Base-by-base conservation (phyloP, 2,888 invertebrate genomes). In the Encarsia formosa region DNA sequence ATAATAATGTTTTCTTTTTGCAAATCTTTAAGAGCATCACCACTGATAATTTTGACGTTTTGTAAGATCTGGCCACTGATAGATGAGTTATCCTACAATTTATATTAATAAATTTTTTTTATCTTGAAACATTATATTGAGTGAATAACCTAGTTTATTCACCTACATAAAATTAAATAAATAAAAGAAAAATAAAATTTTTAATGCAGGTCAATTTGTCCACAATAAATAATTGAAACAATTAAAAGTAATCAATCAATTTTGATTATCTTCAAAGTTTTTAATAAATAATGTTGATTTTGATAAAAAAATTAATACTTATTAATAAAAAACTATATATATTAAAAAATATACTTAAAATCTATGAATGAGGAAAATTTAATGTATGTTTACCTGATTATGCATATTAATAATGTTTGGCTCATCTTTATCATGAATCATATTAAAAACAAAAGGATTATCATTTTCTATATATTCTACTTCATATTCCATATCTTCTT, bases 401-500 rank as follows among this genome's bases (percentile, higher is more conserved):
- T 45, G 49, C 46, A 49, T 45, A 45, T 39, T 56, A 35, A 56
- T 56, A 20, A 52, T 42, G 31, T 56, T 52, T 42, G 50, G 26
- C 32, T 52, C 40, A 19, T 34, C 2, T 35, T 51, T 52, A 9
- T 52, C 42, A 44, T 57, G 41, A 16, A 3, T 16, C 32, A 45
- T 41, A 34, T 52, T 49, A 18, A 56, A 39, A 43, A 56, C 52
- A 18, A 56, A 31, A 11, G 52, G 56, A 20, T 37, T 18, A 45
- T 63, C 61, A 38, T 60, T 62, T 34, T 66, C 65, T 38, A 63
- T 52, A 48, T 63, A 65, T 16, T 66, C 65, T 11, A 60, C 47
- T 20, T 57, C 57, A 42, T 56, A 63, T 23, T 59, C 54, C 40
- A 59, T 56, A 37, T 61, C 45, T 24, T 61, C 59, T 2, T 59